A percentile compares a stretch with the other conserved stretches of the same genome.
phyloP scores from a whole-genome alignment of 1,140 invertebrate species.

The Theocolax elegans region DNA sequence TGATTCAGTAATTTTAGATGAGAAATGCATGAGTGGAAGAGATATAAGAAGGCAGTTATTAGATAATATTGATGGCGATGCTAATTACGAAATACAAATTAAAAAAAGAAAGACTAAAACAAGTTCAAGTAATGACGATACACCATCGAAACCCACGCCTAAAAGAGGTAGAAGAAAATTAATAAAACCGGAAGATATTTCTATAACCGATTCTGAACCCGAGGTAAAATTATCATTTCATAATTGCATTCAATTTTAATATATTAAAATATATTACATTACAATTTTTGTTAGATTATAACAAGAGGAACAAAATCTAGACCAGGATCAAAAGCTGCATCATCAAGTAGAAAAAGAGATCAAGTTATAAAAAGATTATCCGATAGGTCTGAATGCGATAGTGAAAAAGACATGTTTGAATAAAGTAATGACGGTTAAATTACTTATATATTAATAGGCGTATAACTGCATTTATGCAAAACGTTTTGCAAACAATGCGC shows the following conservation, averaged over 20 bases:
- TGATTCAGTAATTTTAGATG: conserved; percentile 56
- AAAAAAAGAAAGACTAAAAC: conserved; percentile 52
- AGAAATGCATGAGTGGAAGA: conserved; percentile 54
- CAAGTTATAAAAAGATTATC: conserved; percentile 26
- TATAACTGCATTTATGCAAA: conserved; percentile 25
- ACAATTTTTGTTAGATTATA: conserved; percentile 46
- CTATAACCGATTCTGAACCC: conserved; percentile 45
- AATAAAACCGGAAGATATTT: conserved; percentile 26
- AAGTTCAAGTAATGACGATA: background rate
- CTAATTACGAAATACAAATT: conserved; percentile 62
- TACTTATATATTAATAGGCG: conserved; percentile 23
- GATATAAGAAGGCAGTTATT: conserved; percentile 54
- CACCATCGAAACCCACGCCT: conserved; percentile 1
- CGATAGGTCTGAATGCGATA: conserved; percentile 32
- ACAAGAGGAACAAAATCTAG: conserved; percentile 49
- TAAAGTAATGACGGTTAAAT: conserved; percentile 39
- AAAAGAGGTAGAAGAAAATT: conserved; percentile 42
- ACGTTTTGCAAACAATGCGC: conserved; percentile 11
- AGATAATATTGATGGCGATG: conserved; percentile 55
- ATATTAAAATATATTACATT: conserved; percentile 4
- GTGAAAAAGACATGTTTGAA: conserved; percentile 58
- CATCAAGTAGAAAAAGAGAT: conserved; percentile 8
- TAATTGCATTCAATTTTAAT: conserved; percentile 2
- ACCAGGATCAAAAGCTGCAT: conserved; percentile 26
- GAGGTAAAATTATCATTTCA: conserved; percentile 47